Evolutionary conservation across 2,888 invertebrate genomes (phyloP).

Genomic region (Chironomus tentans): DNA sequence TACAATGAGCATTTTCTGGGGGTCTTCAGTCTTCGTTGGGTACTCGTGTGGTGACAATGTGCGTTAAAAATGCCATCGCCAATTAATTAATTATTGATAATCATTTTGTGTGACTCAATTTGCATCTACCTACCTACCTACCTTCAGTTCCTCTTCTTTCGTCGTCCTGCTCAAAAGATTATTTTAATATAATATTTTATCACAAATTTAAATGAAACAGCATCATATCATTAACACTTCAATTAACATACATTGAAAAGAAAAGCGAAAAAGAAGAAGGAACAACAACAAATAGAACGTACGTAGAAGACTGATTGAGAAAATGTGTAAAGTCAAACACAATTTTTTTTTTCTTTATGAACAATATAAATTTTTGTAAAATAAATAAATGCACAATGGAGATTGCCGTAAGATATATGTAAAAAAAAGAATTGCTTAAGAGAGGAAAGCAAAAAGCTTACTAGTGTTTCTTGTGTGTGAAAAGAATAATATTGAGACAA

Average conservation of each 20-base stretch:
- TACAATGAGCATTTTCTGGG: too few relatives aligned
- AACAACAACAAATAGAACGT: background rate
- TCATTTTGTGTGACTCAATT: background rate
- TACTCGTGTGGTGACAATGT: too few relatives aligned
- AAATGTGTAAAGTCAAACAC: background rate
- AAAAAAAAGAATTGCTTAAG: background rate
- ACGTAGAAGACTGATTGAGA: background rate
- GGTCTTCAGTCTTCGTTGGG: too few relatives aligned
- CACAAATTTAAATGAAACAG: background rate
- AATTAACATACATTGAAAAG: background rate
- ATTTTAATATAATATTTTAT: background rate
- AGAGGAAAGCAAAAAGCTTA: background rate
- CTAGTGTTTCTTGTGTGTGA: background rate
- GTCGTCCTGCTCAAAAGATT: background rate
- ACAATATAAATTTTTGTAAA: background rate
- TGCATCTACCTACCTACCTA: too few relatives aligned
- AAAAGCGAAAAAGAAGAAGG: background rate
- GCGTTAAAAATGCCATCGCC: background rate
- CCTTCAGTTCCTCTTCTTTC: too few relatives aligned
- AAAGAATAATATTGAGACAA: background rate
- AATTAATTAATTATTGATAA: background rate
- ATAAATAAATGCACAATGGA: background rate
- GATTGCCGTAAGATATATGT: background rate
- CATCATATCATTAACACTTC: background rate
- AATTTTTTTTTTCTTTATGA: background rate